Base-by-base conservation (phyloP, 1,140 invertebrate species). In the Ceratina japonica region DNA sequence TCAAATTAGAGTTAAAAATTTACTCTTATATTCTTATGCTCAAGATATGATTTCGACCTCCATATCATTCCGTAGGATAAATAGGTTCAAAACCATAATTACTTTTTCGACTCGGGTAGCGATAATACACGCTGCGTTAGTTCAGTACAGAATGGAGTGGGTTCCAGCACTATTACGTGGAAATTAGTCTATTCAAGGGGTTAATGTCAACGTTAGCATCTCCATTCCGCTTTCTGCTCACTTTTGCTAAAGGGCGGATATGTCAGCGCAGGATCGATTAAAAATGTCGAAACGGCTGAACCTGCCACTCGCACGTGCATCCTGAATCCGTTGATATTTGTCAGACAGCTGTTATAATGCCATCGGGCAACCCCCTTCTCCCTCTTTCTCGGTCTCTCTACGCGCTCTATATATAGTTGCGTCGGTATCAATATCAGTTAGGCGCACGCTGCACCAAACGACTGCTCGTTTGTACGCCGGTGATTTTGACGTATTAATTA, bases 251-350 rank as follows among this genome's bases (percentile, higher is more conserved):
- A 16, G 44, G n/a, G 54, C 0, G 20, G 15, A 31, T 12, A n/a
- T 51, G 16, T 27, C 13, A 13, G 13, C 0, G 49, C 1, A 13
- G 56, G 31, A 62, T 71, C 52, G 66, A 24, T 68, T 63, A 54
- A 58, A 74, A 80, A 76, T 51, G 69, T 75, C 54, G 44, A 72
- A 56, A 72, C 31, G 56, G 18, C 56, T 10, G 22, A 13, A 44
- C 37, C 66, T 85, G 83, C 75, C 83, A 85, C 62, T 58, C 61
- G 71, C 83, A 85, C 71, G 52, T 82, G 75, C 66, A 51, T 24
- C 22, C 18, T 22, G 27, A 44, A 44, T 44, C 13, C 20, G n/a
- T n/a, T 58, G 62, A 78, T 63, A 85, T 82, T 82, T 79, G 68
- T 85, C 83, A 82, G 58, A 16, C n/a, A 24, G 37, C 7, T 64